A percentile compares a stretch with the other conserved stretches of the same genome.
phyloP scores from a whole-genome alignment of 2,888 invertebrate genomes.

The Melinopterus prodromus region DNA sequence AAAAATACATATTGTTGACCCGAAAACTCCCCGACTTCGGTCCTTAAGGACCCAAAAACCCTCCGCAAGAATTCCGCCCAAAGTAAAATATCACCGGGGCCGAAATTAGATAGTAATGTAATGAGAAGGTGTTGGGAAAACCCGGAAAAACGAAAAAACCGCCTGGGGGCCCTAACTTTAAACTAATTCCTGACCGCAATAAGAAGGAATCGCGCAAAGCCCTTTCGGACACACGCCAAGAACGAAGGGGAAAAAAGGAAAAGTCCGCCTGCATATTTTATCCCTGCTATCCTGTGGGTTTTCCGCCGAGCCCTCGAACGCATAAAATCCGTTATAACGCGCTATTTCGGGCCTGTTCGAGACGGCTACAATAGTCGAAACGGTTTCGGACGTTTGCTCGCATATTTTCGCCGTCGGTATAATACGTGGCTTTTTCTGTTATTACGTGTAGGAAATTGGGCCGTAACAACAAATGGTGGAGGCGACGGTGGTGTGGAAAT shows the following conservation, averaged over 20 bases:
- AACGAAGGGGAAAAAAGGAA: constrained; percentile 7
- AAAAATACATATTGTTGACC: neutral
- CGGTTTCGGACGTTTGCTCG: neutral
- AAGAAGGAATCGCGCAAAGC: constrained; percentile 7
- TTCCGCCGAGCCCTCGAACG: neutral
- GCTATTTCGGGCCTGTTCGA: constrained; percentile 9
- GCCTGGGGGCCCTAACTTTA: constrained; percentile 5
- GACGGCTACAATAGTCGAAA: constrained; percentile 10
- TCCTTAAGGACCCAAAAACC: neutral
- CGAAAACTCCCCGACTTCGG: neutral
- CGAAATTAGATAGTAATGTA: constrained; percentile 7
- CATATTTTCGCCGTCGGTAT: constrained; percentile 14
- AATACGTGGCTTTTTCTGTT: constrained; percentile 10
- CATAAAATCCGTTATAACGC: constrained; percentile 24
- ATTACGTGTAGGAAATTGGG: neutral
- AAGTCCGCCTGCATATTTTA: constrained; percentile 20
- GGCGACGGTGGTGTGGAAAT: neutral
- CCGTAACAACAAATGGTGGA: neutral
- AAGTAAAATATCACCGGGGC: constrained; percentile 5
- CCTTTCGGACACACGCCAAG: neutral
- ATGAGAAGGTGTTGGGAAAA: neutral
- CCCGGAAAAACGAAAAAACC: neutral
- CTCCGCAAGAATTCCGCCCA: neutral
- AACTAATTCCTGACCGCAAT: constrained; percentile 12
- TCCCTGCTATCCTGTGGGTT: neutral